A percentile compares a stretch with the other conserved stretches of the same genome.
Evolutionary conservation across 2,797 vertebrate species (phyloP).

Genomic region (Sciurus carolinensis): DNA sequence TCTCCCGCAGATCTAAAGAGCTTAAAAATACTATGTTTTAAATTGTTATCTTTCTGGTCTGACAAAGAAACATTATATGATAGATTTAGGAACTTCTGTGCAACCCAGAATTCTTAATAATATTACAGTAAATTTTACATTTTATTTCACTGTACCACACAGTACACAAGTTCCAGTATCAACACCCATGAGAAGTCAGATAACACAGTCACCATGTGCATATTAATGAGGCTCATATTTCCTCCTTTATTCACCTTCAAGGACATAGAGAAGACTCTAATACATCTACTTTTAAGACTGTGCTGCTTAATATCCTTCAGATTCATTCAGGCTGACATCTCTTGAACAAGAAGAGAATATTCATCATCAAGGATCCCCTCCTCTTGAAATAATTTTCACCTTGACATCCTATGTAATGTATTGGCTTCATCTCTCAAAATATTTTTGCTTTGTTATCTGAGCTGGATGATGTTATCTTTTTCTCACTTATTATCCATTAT

Average conservation of each 20-base stretch:
- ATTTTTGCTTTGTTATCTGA: constrained; percentile 31
- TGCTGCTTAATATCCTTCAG: constrained; percentile 62
- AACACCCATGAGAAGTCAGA: constrained; percentile 6
- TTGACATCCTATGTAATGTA: constrained; percentile 48
- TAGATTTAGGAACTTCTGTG: constrained; percentile 38
- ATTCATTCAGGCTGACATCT: constrained; percentile 64
- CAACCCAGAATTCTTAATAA: constrained; percentile 58
- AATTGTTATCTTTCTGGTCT: constrained; percentile 40
- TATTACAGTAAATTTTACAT: constrained; percentile 69
- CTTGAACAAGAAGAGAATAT: constrained; percentile 49
- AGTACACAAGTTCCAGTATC: constrained; percentile 27
- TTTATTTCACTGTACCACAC: constrained; percentile 18
- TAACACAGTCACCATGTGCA: not conserved
- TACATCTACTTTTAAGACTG: constrained; percentile 41
- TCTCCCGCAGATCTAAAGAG: not conserved
- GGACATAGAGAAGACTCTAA: not conserved
- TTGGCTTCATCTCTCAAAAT: constrained; percentile 21
- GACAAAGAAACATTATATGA: constrained; percentile 49
- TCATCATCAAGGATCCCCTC: constrained; percentile 58
- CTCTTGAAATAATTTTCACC: constrained; percentile 65
- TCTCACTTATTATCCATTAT: constrained; percentile 10
- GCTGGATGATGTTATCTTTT: constrained; percentile 21
- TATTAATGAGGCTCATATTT: constrained; percentile 58
- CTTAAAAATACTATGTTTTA: constrained; percentile 19
- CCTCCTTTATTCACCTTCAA: constrained; percentile 32